phyloP scores from a whole-genome alignment of 2,888 invertebrate species.

The Agrochola lota region DNA sequence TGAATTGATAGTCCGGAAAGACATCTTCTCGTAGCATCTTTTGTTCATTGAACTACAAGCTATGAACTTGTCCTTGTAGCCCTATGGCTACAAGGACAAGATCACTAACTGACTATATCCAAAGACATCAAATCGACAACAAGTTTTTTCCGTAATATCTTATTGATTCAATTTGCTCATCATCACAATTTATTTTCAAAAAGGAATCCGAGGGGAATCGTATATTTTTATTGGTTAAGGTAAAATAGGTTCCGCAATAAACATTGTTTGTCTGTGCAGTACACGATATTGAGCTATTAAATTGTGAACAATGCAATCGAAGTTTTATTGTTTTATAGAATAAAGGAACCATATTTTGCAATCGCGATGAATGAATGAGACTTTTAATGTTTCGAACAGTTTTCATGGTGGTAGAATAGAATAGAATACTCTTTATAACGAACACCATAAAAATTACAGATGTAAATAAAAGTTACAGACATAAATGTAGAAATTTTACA shows the following conservation, averaged over 20 bases:
- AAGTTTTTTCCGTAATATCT: neutral
- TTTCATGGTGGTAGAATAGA: too few relatives aligned
- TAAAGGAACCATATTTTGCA: too few relatives aligned
- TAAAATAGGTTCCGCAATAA: constrained; percentile 25
- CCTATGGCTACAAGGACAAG: too few relatives aligned
- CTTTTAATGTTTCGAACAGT: neutral
- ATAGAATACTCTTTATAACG: too few relatives aligned
- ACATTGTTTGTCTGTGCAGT: constrained; percentile 25
- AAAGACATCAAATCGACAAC: neutral
- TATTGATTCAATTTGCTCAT: constrained; percentile 20
- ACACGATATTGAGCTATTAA: constrained; percentile 11
- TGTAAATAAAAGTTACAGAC: too few relatives aligned
- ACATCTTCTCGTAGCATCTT: neutral
- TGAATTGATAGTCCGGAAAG: neutral
- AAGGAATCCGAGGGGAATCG: constrained; percentile 4
- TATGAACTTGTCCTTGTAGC: neutral
- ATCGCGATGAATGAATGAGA: too few relatives aligned
- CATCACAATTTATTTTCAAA: constrained; percentile 26
- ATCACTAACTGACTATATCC: too few relatives aligned
- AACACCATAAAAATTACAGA: too few relatives aligned
- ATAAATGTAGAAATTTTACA: too few relatives aligned
- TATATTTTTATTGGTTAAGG: constrained; percentile 40
- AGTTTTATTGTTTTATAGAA: neutral
- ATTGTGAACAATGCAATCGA: neutral
- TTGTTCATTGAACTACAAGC: neutral